Base-by-base conservation (phyloP, 2,113 vertebrate species). In the Trematomus loennbergii region DNA sequence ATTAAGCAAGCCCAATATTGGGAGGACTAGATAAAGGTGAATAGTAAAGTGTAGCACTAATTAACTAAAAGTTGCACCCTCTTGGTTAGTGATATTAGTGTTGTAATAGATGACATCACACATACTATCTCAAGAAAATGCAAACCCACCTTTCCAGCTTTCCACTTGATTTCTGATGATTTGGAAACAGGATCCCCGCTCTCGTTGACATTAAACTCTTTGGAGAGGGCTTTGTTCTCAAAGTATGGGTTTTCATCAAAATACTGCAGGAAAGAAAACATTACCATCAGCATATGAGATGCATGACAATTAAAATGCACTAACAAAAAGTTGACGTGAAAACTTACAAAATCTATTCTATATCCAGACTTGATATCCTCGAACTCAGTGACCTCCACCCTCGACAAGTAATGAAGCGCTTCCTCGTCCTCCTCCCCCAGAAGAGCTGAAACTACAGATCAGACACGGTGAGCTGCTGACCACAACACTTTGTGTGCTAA, bases 301-400 rank as follows among this genome's bases (percentile, higher is more conserved):
- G 1, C 17, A 36, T 2, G 1, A 2, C 12, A 0, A 1, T 5
- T 36, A 1, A 36, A 36, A 36, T 36, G 25, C 36, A 6, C 36
- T 6, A 36, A 36, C 7, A 36, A 36, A 36, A 36, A 7, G 5
- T 36, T 36, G 36, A 36, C 1, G 36, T 36, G 36, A 36, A 36
- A 36, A 97, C 98, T 97, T 94, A 99, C 98, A 97, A 99, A 99
- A 98, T 99, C 97, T 99, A 99, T 99, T 99, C 98, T 99, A 97
- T 99, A 99, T 95, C 98, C 98, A 83, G 98, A 99, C 95, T 99
- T 99, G 95, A 99, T 99, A 93, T 99, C 98, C 97, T 99, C 98
- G 88, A 99, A 99, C 94, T 99, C 98, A 88, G 97, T 99, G 95
- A 99, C 97, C 88, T 99, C 98, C 62, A 99, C 97, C 36, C 36